phyloP scores from a whole-genome alignment of 2,888 invertebrate genomes.

The Hipparchia semele region DNA sequence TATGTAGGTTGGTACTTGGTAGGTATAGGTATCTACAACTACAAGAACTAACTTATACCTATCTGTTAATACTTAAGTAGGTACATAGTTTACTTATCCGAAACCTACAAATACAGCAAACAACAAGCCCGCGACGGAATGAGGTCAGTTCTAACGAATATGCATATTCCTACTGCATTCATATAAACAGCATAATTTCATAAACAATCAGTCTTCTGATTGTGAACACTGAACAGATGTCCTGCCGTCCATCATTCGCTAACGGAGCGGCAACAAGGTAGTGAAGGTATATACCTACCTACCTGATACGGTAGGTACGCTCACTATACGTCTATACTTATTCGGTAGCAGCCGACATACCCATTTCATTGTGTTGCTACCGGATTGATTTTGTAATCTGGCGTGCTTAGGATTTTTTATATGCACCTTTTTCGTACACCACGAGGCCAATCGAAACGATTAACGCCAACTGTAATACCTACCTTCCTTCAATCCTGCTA shows the following conservation, averaged over 20 bases:
- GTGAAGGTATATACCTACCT: too few relatives aligned
- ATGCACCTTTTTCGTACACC: neutral
- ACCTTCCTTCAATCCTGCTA: too few relatives aligned
- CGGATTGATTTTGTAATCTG: constrained; percentile 32
- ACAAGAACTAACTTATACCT: neutral
- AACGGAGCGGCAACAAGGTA: too few relatives aligned
- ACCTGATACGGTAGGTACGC: too few relatives aligned
- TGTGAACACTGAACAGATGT: constrained; percentile 25
- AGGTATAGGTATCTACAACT: too few relatives aligned
- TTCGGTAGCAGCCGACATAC: neutral
- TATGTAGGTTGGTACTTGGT: too few relatives aligned
- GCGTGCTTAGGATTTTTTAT: neutral
- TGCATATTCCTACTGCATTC: constrained; percentile 13
- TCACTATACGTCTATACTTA: too few relatives aligned
- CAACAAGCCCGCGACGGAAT: constrained; percentile 8
- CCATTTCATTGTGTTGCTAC: neutral
- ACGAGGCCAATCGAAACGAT: neutral
- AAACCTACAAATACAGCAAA: neutral
- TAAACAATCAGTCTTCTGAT: constrained; percentile 22
- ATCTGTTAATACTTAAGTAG: too few relatives aligned
- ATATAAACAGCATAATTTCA: constrained; percentile 1
- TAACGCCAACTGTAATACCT: too few relatives aligned
- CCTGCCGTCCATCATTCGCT: neutral
- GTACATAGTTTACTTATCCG: too few relatives aligned
- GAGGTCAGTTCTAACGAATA: constrained; percentile 16